phyloP scores from a whole-genome alignment of 37 sponge, comb jelly and placozoan species.

The Geodia barretti region DNA sequence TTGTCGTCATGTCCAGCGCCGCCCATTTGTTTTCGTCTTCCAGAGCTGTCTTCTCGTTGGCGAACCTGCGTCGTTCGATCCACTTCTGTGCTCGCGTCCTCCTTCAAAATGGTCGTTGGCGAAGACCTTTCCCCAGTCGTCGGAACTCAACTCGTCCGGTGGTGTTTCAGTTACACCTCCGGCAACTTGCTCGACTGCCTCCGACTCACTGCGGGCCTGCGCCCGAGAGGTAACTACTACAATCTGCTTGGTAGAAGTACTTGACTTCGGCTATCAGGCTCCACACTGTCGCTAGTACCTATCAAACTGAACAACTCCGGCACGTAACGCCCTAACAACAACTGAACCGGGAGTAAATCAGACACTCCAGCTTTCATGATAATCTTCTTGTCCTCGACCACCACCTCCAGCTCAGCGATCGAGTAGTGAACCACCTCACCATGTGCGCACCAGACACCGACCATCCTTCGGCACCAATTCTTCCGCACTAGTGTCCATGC shows the following conservation, averaged over 20 bases:
- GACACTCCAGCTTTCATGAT: constrained; percentile 38
- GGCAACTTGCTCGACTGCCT: no score
- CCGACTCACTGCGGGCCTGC: no score
- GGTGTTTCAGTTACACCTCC: no score
- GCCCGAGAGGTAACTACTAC: no score
- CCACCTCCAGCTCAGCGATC: constrained; percentile 13
- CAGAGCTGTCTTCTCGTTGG: no score
- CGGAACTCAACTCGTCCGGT: no score
- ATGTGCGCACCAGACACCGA: constrained; percentile 48
- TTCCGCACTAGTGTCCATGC: constrained; percentile 28
- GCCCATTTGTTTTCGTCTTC: no score
- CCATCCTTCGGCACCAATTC: constrained; percentile 34
- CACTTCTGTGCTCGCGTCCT: no score
- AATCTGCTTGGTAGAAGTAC: not conserved
- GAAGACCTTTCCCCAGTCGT: no score
- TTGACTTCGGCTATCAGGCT: not conserved
- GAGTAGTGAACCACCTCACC: constrained; percentile 43
- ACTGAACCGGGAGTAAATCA: constrained; percentile 23
- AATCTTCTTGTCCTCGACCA: constrained; percentile 1
- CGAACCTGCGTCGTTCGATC: no score
- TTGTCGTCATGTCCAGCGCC: constrained; percentile 21
- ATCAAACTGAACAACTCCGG: constrained; percentile 7
- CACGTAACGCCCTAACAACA: constrained; percentile 46
- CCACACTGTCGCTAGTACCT: no score
- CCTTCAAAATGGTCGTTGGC: not conserved